Percentiles rank a stretch among this genome's conserved stretches.
These are phyloP conservation scores for Lithophane socia DNA, from an alignment of 2,888 invertebrate species.

Conservation along the genomic window DNA sequence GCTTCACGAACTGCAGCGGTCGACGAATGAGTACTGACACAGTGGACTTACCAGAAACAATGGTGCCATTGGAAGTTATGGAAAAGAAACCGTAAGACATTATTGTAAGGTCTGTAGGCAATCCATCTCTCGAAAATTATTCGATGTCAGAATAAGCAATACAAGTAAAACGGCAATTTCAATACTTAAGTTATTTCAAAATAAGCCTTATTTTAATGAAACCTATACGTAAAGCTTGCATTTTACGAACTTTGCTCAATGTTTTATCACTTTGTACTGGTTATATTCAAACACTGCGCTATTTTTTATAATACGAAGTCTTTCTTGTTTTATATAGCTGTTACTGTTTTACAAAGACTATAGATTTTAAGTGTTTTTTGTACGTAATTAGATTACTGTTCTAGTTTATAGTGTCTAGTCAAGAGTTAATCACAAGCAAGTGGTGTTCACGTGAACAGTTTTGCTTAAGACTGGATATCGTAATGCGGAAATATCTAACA, in stretches of 20 bases:
- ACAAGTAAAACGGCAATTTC: constrained; percentile 20
- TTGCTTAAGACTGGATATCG: constrained; percentile 63
- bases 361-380: constrained; percentile 53
- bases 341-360: constrained; percentile 52
- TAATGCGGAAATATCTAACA: constrained; percentile 24
- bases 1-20: constrained; percentile 92
- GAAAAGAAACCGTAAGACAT: constrained; percentile 77
- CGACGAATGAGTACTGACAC: constrained; percentile 82
- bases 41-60: constrained; percentile 84
- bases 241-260: constrained; percentile 43
- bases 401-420: constrained; percentile 65
- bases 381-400: constrained; percentile 53
- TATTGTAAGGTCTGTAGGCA: constrained; percentile 34
- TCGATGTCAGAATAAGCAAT: constrained; percentile 27
- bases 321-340: constrained; percentile 48
- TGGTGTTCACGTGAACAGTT: constrained; percentile 43
- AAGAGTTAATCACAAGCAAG: constrained; percentile 54
- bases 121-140: constrained; percentile 29
- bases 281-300: constrained; percentile 17
- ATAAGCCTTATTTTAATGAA: constrained; percentile 8
- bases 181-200: constrained; percentile 14
- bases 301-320: constrained; percentile 29
- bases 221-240: constrained; percentile 38
- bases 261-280: constrained; percentile 27
- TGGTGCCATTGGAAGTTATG: constrained; percentile 83